A percentile compares a stretch with the other conserved stretches of the same genome.
phyloP scores from a whole-genome alignment of 2,113 vertebrate genomes.

The Salvator merianae region DNA sequence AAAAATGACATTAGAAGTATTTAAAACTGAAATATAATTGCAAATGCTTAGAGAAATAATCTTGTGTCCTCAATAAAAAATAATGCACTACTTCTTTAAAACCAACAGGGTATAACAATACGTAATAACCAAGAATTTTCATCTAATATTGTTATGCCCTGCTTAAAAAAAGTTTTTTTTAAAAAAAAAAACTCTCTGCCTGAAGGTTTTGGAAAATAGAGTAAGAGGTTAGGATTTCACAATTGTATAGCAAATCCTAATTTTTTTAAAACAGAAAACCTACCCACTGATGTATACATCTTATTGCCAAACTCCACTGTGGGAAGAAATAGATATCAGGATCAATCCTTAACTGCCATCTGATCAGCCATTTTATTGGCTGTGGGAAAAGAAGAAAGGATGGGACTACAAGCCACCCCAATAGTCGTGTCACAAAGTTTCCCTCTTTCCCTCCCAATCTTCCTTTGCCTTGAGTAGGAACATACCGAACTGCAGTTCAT shows the following conservation, averaged over 20 bases:
- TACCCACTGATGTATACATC: too few species aligned
- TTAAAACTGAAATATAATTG: not conserved
- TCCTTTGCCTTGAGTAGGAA: too few species aligned
- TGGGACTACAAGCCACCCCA: too few species aligned
- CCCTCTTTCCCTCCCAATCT: too few species aligned
- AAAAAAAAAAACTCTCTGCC: not conserved
- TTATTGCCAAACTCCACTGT: too few species aligned
- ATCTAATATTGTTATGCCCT: not conserved
- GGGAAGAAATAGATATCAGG: too few species aligned
- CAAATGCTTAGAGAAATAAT: not conserved
- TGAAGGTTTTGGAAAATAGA: slow-evolving; percentile 4
- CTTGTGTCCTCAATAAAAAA: not conserved
- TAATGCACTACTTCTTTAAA: not conserved
- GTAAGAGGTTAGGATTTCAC: slow-evolving; percentile 39
- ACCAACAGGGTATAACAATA: not conserved
- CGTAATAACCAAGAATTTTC: slow-evolving; percentile 21
- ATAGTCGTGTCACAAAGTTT: too few species aligned
- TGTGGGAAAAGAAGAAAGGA: too few species aligned
- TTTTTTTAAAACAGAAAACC: slow-evolving; percentile 12
- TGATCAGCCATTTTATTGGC: too few species aligned
- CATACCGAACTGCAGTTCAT: too few species aligned
- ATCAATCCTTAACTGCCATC: too few species aligned
- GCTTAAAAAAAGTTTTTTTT: slow-evolving; percentile 21
- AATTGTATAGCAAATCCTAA: slow-evolving; percentile 24
- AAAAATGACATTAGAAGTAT: slow-evolving; percentile 12